These are phyloP conservation scores for Eulemur albifrons DNA, from an alignment of 2,797 vertebrate genomes.

Conservation along the genomic window DNA sequence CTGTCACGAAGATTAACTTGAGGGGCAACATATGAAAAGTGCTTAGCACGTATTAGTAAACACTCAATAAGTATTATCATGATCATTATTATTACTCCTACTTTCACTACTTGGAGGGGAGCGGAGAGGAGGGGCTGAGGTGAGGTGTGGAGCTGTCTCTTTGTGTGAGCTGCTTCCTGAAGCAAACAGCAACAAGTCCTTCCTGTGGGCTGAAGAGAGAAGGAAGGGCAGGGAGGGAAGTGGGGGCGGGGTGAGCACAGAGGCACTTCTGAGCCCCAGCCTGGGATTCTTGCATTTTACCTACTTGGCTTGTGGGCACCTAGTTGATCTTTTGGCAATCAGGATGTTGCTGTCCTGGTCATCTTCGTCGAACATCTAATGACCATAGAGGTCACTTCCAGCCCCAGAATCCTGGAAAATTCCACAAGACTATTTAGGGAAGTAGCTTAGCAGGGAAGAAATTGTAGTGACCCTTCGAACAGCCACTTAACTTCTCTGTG, in stretches of 20 bases:
- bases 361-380: slow-evolving; percentile 40
- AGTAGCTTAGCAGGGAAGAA: not conserved
- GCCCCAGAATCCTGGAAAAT: slow-evolving; percentile 60
- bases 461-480: not conserved
- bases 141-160: slow-evolving; percentile 44
- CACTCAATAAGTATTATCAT: not conserved
- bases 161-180: slow-evolving; percentile 36
- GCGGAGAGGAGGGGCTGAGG: not conserved
- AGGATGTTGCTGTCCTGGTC: slow-evolving; percentile 51
- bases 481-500: not conserved
- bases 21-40: not conserved
- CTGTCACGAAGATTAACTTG: not conserved
- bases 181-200: slow-evolving; percentile 16
- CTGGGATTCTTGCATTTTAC: slow-evolving; percentile 43
- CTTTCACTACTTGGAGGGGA: slow-evolving; percentile 44
- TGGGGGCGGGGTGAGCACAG: not conserved
- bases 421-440: not conserved
- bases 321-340: slow-evolving; percentile 27
- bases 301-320: slow-evolving; percentile 1
- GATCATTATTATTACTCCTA: not conserved
- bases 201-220: slow-evolving; percentile 12
- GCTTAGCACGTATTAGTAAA: not conserved
- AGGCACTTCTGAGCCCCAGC: not conserved
- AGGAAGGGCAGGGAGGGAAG: not conserved
- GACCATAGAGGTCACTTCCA: not conserved